phyloP scores from a whole-genome alignment of 2,113 vertebrate genomes.

The Atlantisia rogersi region DNA sequence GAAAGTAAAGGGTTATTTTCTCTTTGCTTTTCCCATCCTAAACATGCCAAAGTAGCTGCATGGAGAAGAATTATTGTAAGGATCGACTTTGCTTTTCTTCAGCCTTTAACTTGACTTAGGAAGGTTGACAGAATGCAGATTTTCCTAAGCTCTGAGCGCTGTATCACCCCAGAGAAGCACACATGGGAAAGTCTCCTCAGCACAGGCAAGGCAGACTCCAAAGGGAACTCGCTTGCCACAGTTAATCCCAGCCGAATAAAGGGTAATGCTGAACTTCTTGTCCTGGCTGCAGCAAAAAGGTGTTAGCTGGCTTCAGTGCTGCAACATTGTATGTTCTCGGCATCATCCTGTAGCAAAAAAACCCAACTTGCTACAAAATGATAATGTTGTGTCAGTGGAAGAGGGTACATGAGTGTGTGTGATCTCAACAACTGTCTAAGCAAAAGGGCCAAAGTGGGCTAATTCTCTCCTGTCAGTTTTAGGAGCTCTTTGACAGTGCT shows the following conservation, averaged over 20 bases:
- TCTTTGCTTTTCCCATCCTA: not conserved
- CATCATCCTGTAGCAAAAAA: not conserved
- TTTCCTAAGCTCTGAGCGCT: not conserved
- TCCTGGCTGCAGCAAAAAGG: not conserved
- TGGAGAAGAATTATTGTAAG: not conserved
- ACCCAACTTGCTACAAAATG: not conserved
- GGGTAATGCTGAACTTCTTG: not conserved
- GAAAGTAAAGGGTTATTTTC: not conserved
- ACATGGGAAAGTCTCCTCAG: not conserved
- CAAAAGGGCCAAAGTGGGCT: not conserved
- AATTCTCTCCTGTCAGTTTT: not conserved
- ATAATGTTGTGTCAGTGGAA: not conserved
- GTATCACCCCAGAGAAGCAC: not conserved
- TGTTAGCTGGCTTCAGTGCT: not conserved
- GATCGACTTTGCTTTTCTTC: not conserved
- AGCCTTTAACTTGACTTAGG: not conserved
- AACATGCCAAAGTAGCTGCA: not conserved
- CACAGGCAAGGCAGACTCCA: not conserved
- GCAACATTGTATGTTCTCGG: not conserved
- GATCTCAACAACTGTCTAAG: not conserved
- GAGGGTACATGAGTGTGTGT: not conserved
- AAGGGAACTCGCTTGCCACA: not conserved
- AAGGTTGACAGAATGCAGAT: not conserved
- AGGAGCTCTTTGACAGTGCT: not conserved
- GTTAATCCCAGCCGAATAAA: not conserved